Base-by-base conservation (phyloP, 2,113 vertebrate genomes). In the Pavo muticus region DNA sequence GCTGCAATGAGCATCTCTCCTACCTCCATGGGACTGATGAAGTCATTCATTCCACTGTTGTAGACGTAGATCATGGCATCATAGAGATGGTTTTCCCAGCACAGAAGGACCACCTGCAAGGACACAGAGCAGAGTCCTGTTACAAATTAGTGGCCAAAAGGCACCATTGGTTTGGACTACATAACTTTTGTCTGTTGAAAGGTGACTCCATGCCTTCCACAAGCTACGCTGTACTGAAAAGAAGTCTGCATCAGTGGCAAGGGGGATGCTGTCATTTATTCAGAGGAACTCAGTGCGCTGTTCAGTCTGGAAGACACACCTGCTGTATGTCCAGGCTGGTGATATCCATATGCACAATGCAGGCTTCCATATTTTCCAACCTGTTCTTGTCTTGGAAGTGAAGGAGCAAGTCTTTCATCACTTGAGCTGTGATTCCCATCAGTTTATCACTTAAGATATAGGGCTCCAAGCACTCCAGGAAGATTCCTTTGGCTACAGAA, bases 51-150 rank as follows among this genome's bases (percentile, higher is more conserved):
- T 4, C 99, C 99, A 29, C 98, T 98, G 98, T 99, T 99, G 95
- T 99, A 99, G 67, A 99, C 98, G 3, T 99, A 99, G 94, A 99
- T 99, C 99, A 99, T 98, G 60, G 99, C 99, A 96, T 99, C 99
- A 23, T 99, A 99, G 4, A 99, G 98, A 40, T 95, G 98, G 93
- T 99, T 99, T 83, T 99, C 98, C 99, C 99, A 99, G 92, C 99
- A 99, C 56, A 99, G 98, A 15, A 98, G 98, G 78, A 99, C 99
- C 54, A 99, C 98, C 99, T 99, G 79, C 64, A 82, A 74, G 39
- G 60, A 74, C 60, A 63, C 37, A n/a, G 44, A 32, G 29, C 44
- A 47, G 71, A 39, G 8, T 15, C 69, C 39, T 50, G 24, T 15
- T 40, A 56, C 29, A 88, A 74, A 32, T 14, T 3, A 67, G 56